Evolutionary conservation across 2,888 invertebrate genomes (phyloP), one percentile per base, ranked within the genome.

Genomic region (Drosophila mettleri): DNA sequence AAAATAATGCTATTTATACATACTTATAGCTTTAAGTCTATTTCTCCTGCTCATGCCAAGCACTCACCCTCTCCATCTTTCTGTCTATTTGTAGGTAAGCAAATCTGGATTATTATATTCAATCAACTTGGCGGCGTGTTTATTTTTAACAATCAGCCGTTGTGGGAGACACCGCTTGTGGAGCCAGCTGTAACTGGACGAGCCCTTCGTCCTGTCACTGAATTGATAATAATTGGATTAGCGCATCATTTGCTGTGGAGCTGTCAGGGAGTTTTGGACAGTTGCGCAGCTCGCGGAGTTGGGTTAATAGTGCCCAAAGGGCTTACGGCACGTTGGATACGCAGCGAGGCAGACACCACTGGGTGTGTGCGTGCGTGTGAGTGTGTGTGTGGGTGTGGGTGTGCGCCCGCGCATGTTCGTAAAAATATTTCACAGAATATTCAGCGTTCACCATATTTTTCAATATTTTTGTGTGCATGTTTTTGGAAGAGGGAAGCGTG

Each of bases 221-320:
- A 90, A 89, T 88, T 89, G 90, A 89, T 87, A 86, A 90, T 90
- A 90, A 90, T 90, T 90, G 90, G 90, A 90, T 90, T 90, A 90
- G 86, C 78, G 78, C 82, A 82, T 75, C 76, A 77, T 74, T 80
- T 76, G 55, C 45, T 20, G 9, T 48, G 33, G 24, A 39, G 52
- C 39, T 69, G 69, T 57, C 63, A 29, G 64, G 31, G 70, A 54
- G 52, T 58, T 61, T 41, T 41, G 61, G 24, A 45, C 69, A 48
- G 61, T 61, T 61, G 59, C 22, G 43, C 48, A 60, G 64, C 53
- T 46, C 27, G n/a, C 36, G 34, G 60, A 52, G 65, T 58, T 58
- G 62, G 80, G 75, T 74, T 83, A 79, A 86, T 83, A 78, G 74
- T 65, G 76, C 83, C 83, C 86, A 59, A 84, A 86, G 81, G 81